Percentiles rank a stretch among this genome's conserved stretches.
Conservation (phyloP, 2,797 vertebrate species). For the Melanotaenia parkinsoni region DNA sequence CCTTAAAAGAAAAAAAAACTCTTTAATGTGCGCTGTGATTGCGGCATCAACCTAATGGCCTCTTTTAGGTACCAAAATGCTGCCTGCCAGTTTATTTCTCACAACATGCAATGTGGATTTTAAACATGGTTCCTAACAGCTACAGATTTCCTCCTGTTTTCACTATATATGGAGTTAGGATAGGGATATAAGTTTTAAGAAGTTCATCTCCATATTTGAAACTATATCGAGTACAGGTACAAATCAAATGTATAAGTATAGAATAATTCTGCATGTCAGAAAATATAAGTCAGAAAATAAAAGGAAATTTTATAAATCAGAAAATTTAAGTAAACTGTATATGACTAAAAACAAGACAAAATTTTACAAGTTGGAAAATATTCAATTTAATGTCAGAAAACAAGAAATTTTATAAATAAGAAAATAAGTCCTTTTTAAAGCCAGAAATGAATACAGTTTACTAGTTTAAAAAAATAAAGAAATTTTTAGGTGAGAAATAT, state of each 20-base stretch:
- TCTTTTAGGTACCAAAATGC: background rate
- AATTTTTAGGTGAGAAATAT: no score
- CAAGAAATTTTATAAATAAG: no score
- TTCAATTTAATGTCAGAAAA: no score
- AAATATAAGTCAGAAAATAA: background rate
- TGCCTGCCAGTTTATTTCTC: constrained; percentile 1
- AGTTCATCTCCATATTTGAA: background rate
- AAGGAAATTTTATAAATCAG: no score
- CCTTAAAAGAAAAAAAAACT: background rate
- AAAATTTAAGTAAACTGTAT: no score
- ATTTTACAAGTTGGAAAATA: background rate
- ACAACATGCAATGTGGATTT: constrained; percentile 66
- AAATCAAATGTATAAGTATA: background rate
- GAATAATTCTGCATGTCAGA: background rate
- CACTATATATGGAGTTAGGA: background rate
- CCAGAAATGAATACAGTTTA: no score
- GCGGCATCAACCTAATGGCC: background rate
- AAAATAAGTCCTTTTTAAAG: no score
- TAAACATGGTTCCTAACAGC: background rate
- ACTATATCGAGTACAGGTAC: background rate
- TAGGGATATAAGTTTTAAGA: background rate
- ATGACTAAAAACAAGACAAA: no score
- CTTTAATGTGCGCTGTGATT: background rate
- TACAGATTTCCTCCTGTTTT: background rate
- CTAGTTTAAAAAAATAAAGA: no score